Conservation (phyloP, 2,888 invertebrate species). For the Pherbina coryleti region DNA sequence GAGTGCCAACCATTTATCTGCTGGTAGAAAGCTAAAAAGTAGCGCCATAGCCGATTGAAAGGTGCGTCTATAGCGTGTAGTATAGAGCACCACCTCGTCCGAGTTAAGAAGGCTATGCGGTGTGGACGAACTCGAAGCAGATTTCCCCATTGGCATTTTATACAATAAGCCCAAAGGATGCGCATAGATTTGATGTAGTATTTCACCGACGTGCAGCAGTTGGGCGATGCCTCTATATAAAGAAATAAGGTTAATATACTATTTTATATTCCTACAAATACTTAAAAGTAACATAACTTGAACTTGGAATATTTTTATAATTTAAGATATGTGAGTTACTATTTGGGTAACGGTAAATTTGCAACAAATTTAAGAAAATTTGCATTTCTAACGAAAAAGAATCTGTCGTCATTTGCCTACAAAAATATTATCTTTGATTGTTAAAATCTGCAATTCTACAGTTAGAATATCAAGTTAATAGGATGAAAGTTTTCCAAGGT, state of each 20-base stretch:
- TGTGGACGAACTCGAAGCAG: constrained; percentile 58
- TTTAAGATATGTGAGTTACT: no score
- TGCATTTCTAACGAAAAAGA: no score
- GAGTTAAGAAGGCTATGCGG: constrained; percentile 67
- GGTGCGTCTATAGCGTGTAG: constrained; percentile 89
- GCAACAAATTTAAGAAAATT: no score
- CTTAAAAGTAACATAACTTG: no score
- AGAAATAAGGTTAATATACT: neutral
- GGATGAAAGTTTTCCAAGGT: no score
- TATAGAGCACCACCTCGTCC: constrained; percentile 78
- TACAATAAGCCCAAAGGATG: constrained; percentile 65
- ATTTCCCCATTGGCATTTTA: constrained; percentile 55
- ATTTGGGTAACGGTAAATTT: no score
- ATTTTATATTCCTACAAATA: no score
- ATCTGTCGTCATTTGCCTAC: no score
- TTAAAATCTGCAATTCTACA: no score
- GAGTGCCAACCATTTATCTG: constrained; percentile 76
- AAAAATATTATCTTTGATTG: no score
- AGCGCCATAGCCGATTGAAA: constrained; percentile 91
- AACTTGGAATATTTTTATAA: no score
- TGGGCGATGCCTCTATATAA: constrained; percentile 80
- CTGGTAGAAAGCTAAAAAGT: constrained; percentile 78
- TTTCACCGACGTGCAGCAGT: constrained; percentile 82
- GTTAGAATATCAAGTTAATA: no score
- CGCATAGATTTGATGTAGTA: constrained; percentile 74